phyloP scores from a whole-genome alignment of 2,888 invertebrate species.

The Trachelus troglodyta region DNA sequence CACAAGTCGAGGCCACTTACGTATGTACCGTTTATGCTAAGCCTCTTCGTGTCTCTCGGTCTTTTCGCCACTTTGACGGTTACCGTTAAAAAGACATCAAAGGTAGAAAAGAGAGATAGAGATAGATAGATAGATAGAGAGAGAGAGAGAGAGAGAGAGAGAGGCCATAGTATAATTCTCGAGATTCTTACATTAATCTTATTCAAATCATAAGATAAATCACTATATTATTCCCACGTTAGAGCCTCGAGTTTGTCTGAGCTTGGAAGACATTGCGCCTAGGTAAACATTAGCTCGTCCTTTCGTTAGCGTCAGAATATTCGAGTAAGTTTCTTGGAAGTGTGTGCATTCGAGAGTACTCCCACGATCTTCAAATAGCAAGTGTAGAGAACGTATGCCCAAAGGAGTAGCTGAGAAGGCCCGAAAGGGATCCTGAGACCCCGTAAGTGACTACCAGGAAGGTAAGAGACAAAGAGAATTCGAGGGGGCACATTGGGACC shows the following conservation, averaged over 20 bases:
- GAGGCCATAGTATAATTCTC: background rate
- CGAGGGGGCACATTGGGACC: conserved; percentile 16
- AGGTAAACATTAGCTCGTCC: background rate
- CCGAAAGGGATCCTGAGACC: background rate
- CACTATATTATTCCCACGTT: background rate
- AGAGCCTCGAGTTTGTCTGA: background rate
- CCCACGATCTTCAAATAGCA: background rate
- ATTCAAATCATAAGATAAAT: background rate
- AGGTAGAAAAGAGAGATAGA: background rate
- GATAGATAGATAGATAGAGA: no score
- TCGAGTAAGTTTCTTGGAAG: background rate
- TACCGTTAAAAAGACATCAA: conserved; percentile 4
- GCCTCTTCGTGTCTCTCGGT: background rate
- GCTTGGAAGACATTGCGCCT: background rate
- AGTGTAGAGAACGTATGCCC: background rate
- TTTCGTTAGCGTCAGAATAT: background rate
- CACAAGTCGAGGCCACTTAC: background rate
- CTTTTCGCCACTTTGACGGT: conserved; percentile 3
- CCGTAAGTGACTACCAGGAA: conserved; percentile 3
- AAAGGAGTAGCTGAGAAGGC: background rate
- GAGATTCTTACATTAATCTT: background rate
- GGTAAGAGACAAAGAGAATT: conserved; percentile 1
- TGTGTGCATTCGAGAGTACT: background rate
- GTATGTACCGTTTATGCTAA: conserved; percentile 13
- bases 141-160: no score